phyloP scores from a whole-genome alignment of 2,113 vertebrate genomes.

The zebrafish (Danio rerio) region DNA sequence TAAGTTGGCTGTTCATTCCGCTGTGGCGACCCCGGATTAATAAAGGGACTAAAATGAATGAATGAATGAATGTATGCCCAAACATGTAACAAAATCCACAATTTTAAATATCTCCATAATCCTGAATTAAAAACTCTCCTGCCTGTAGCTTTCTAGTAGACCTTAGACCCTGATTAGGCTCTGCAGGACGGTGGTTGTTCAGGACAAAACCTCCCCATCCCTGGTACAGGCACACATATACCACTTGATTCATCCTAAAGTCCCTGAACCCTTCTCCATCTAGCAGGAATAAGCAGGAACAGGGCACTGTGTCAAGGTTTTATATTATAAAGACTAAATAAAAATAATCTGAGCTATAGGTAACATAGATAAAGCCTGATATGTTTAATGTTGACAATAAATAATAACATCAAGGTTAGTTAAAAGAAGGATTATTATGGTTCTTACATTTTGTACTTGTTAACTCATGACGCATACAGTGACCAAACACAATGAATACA shows the following conservation, averaged over 20 bases:
- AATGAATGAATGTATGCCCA: too few relatives aligned
- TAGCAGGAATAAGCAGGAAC: constrained; percentile 60
- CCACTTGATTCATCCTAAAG: constrained; percentile 22
- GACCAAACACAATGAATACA: background rate
- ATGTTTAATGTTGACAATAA: constrained; percentile 22
- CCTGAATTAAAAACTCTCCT: too few relatives aligned
- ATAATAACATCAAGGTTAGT: constrained; percentile 29
- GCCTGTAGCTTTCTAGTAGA: too few relatives aligned
- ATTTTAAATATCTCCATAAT: too few relatives aligned
- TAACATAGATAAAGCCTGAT: constrained; percentile 54
- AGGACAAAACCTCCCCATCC: too few relatives aligned
- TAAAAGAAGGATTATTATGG: background rate
- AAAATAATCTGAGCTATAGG: constrained; percentile 59
- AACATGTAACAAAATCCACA: too few relatives aligned
- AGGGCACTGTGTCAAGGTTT: constrained; percentile 73
- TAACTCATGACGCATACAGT: background rate
- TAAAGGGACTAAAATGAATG: too few relatives aligned
- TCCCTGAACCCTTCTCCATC: constrained; percentile 69
- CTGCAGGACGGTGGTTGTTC: too few relatives aligned
- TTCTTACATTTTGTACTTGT: background rate
- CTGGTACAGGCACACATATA: too few relatives aligned
- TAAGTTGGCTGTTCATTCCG: too few relatives aligned
- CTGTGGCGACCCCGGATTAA: too few relatives aligned
- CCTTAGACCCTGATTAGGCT: too few relatives aligned
- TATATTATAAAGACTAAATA: constrained; percentile 76